Conservation (phyloP, 2,888 invertebrate species). For the Carterocephalus palaemon region DNA sequence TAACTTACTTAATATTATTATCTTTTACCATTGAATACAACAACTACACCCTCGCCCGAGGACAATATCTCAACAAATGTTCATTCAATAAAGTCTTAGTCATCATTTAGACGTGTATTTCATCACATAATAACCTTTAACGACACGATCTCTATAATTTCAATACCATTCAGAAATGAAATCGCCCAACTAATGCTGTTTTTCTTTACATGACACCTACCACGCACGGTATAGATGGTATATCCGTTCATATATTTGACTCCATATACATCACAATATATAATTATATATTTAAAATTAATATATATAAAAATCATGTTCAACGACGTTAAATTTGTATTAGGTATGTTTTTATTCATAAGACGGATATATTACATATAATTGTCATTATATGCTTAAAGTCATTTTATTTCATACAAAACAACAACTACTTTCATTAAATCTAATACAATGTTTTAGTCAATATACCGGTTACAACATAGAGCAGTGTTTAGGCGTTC, state of each 20-base stretch:
- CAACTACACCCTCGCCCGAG: slow-evolving; percentile 73
- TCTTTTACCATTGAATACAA: slow-evolving; percentile 76
- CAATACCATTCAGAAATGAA: slow-evolving; percentile 62
- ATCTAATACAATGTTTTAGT: slow-evolving; percentile 58
- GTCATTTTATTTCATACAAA: slow-evolving; percentile 74
- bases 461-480: slow-evolving; percentile 52
- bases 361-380: slow-evolving; percentile 77
- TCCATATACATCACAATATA: slow-evolving; percentile 61
- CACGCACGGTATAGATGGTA: slow-evolving; percentile 43
- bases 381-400: slow-evolving; percentile 69
- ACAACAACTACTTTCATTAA: slow-evolving; percentile 75
- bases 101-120: slow-evolving; percentile 62
- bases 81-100: slow-evolving; percentile 76
- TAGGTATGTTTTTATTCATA: slow-evolving; percentile 64
- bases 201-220: slow-evolving; percentile 54
- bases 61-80: slow-evolving; percentile 77
- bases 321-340: slow-evolving; percentile 66
- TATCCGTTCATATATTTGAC: slow-evolving; percentile 54
- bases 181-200: slow-evolving; percentile 60
- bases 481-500: slow-evolving; percentile 66
- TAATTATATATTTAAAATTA: slow-evolving; percentile 69
- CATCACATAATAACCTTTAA: slow-evolving; percentile 76
- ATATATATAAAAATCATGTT: slow-evolving; percentile 75
- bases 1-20: slow-evolving; percentile 79
- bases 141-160: slow-evolving; percentile 64